Evolutionary conservation across 1,140 invertebrate genomes (phyloP).

Genomic region (Pentalonia nigronervosa): DNA sequence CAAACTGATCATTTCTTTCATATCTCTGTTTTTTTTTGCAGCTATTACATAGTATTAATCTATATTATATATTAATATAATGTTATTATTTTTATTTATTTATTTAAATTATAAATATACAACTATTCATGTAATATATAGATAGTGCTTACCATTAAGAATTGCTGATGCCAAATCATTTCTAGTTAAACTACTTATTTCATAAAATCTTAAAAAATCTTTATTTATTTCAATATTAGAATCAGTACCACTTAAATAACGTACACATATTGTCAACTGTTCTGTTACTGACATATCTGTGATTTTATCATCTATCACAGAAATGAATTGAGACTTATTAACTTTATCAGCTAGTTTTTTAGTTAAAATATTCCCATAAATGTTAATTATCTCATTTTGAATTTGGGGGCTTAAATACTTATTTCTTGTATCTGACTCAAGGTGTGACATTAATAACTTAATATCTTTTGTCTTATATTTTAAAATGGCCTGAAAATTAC

Average conservation of each 20-base stretch:
- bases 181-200: not conserved
- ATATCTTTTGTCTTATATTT: slow-evolving; percentile 5
- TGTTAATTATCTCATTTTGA: not conserved
- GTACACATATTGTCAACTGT: not conserved
- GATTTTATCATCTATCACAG: not conserved
- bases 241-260: not conserved
- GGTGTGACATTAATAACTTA: not conserved
- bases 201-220: not conserved
- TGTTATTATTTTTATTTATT: no score
- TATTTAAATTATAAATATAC: not conserved
- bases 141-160: not conserved
- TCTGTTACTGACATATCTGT: not conserved
- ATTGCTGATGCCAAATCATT: not conserved
- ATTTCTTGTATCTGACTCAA: not conserved
- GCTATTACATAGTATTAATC: no score
- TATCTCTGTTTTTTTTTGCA: no score
- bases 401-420: slow-evolving; percentile 32
- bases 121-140: slow-evolving; percentile 3
- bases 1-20: no score
- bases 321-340: not conserved
- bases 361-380: not conserved
- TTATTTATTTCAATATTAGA: not conserved
- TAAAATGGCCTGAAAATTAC: not conserved
- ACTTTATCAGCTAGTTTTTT: not conserved
- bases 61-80: no score